A percentile compares a stretch with the other conserved stretches of the same genome.
These are phyloP conservation scores for Cynaeus angustus DNA, from an alignment of 2,888 invertebrate species.

Conservation along the genomic window DNA sequence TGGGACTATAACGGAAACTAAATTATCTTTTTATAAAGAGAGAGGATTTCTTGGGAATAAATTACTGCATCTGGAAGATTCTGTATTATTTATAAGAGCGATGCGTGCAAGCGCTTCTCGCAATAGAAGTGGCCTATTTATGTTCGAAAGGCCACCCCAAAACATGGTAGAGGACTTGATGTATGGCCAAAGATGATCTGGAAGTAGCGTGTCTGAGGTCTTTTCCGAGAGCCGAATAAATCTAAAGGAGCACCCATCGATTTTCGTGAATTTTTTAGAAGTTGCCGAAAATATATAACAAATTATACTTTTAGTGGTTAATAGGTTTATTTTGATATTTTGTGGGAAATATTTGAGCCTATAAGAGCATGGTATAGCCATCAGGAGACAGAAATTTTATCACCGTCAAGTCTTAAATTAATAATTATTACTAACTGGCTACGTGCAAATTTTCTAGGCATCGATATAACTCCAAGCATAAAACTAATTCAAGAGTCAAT, in stretches of 20 bases:
- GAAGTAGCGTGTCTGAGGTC: conserved; percentile 43
- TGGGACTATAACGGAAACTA: conserved; percentile 22
- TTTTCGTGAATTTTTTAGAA: conserved; percentile 36
- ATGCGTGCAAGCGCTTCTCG: conserved; percentile 45
- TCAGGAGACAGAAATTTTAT: no score
- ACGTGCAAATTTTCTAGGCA: no score
- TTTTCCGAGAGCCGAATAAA: conserved; percentile 38
- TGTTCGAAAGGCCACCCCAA: conserved; percentile 37
- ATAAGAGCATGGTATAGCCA: no score
- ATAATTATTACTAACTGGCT: no score
- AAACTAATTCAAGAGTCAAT: conserved; percentile 14
- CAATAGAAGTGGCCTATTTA: conserved; percentile 46
- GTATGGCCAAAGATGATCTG: conserved; percentile 41
- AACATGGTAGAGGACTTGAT: conserved; percentile 42
- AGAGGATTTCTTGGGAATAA: conserved; percentile 17
- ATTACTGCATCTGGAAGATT: conserved; percentile 44
- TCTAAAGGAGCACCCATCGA: conserved; percentile 37
- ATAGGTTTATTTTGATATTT: no score
- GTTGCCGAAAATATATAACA: conserved; percentile 9
- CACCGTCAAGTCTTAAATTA: no score
- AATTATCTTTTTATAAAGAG: conserved; percentile 42
- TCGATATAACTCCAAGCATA: background rate
- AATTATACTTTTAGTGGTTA: conserved; percentile 4
- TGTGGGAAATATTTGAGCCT: no score
- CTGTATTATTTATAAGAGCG: conserved; percentile 47